Conservation (phyloP, 2,113 vertebrate species). For the Mola mola region DNA sequence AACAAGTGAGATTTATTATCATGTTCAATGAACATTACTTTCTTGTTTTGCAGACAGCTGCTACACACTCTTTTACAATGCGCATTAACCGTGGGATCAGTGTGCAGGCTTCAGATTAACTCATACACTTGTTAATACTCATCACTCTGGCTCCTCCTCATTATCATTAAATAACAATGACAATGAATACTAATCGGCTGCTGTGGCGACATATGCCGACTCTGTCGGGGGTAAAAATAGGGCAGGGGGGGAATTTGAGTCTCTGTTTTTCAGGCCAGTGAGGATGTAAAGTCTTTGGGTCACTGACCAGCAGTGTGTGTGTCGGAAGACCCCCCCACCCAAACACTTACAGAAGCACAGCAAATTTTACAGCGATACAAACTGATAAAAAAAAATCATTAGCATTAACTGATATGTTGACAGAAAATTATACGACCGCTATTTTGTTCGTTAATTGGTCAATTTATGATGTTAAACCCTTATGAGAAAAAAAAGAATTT, state of each 20-base stretch:
- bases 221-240: slow-evolving; percentile 20
- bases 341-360: too few species aligned
- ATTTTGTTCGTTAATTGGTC: too few species aligned
- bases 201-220: slow-evolving; percentile 36
- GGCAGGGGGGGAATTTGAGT: not conserved
- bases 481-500: too few species aligned
- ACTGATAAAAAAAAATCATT: too few species aligned
- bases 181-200: slow-evolving; percentile 30
- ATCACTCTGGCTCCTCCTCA: slow-evolving; percentile 22
- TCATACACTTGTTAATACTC: slow-evolving; percentile 17
- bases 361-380: too few species aligned
- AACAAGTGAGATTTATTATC: not conserved
- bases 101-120: slow-evolving; percentile 15
- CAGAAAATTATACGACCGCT: not conserved
- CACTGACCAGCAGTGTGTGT: slow-evolving; percentile 10
- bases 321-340: too few species aligned
- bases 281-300: slow-evolving; percentile 5
- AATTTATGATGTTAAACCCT: too few species aligned
- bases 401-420: too few species aligned
- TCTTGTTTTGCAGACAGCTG: too few species aligned
- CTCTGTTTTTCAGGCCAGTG: not conserved
- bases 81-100: not conserved
- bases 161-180: slow-evolving; percentile 23
- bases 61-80: too few species aligned
- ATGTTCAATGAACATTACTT: not conserved